These are phyloP conservation scores for Thyatira batis DNA, from an alignment of 2,888 invertebrate species.

Conservation along the genomic window DNA sequence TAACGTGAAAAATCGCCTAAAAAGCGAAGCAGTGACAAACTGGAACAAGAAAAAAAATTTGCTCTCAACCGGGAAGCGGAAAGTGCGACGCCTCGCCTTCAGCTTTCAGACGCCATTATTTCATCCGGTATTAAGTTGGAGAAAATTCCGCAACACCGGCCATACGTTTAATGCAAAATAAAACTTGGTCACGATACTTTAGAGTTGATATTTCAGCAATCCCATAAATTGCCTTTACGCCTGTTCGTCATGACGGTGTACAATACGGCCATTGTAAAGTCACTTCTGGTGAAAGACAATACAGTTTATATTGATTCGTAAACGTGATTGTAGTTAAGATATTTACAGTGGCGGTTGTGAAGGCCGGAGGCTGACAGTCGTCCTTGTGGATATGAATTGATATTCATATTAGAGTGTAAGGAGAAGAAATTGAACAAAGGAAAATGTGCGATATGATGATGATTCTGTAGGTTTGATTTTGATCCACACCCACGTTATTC, in stretches of 20 bases:
- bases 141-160: constrained; percentile 44
- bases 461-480: constrained; percentile 33
- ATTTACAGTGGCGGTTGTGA: constrained; percentile 28
- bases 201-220: constrained; percentile 56
- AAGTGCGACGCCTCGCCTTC: constrained; percentile 60
- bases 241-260: constrained; percentile 23
- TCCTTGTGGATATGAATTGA: constrained; percentile 54
- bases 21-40: constrained; percentile 50
- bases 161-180: constrained; percentile 41
- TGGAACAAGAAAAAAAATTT: constrained; percentile 48
- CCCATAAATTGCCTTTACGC: constrained; percentile 32
- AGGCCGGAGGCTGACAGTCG: constrained; percentile 38
- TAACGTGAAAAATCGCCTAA: constrained; percentile 45
- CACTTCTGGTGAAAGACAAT: constrained; percentile 39
- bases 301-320: constrained; percentile 51
- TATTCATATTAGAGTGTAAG: constrained; percentile 59
- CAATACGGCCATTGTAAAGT: constrained; percentile 29
- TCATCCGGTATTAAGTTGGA: constrained; percentile 57
- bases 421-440: constrained; percentile 52
- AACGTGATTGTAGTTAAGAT: constrained; percentile 38
- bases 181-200: constrained; percentile 40
- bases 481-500: background rate
- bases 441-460: constrained; percentile 35
- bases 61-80: constrained; percentile 57
- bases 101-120: constrained; percentile 68